Evolutionary conservation across 1,140 invertebrate genomes (phyloP).

Genomic region (Cheumatopsyche charites): DNA sequence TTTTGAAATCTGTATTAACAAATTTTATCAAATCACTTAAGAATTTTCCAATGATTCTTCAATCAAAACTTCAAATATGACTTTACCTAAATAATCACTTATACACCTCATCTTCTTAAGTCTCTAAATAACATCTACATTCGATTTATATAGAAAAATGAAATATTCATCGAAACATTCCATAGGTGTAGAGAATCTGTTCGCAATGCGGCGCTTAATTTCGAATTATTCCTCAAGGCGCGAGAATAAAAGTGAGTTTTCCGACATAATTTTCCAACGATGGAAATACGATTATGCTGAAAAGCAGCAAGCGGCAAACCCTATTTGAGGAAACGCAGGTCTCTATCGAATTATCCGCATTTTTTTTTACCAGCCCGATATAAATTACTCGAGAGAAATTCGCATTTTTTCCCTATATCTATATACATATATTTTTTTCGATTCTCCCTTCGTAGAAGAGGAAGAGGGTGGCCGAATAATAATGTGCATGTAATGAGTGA

Average conservation of each 20-base stretch:
- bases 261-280: slow-evolving; percentile 16
- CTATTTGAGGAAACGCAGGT: slow-evolving; percentile 25
- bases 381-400: slow-evolving; percentile 11
- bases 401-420: too few species aligned
- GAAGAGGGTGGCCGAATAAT: background rate
- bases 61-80: too few species aligned
- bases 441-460: background rate
- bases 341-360: slow-evolving; percentile 17
- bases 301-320: slow-evolving; percentile 5
- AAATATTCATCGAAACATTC: too few species aligned
- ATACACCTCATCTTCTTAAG: too few species aligned
- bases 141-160: too few species aligned
- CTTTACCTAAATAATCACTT: too few species aligned
- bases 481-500: background rate
- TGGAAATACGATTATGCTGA: slow-evolving; percentile 21
- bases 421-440: too few species aligned
- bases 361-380: background rate
- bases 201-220: background rate
- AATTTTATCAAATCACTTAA: too few species aligned
- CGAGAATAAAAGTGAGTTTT: slow-evolving; percentile 18
- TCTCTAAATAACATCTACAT: too few species aligned
- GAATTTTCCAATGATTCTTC: too few species aligned
- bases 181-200: slow-evolving; percentile 5
- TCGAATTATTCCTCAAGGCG: slow-evolving; percentile 14
- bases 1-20: too few species aligned